Conservation (phyloP, 92 coral and sea anemone genomes). For the Epizoanthus rinbou region DNA sequence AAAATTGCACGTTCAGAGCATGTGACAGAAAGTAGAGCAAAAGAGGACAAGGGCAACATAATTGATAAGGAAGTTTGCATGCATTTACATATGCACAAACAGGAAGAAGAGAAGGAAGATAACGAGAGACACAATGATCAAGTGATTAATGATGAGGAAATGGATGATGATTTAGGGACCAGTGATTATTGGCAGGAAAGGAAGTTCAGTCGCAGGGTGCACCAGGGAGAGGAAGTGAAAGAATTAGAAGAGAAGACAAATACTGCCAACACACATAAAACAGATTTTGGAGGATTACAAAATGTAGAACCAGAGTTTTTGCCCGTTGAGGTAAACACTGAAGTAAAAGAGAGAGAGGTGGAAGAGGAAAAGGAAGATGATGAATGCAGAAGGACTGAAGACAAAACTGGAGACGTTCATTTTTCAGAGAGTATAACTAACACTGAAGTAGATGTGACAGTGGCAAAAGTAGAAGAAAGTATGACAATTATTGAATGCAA, state of each 20-base stretch:
- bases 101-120: constrained; percentile 15
- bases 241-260: background rate
- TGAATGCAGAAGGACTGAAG: background rate
- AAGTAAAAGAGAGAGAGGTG: constrained; percentile 7
- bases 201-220: background rate
- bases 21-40: background rate
- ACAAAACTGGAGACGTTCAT: background rate
- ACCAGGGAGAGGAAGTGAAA: background rate
- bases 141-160: background rate
- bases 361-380: background rate
- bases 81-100: constrained; percentile 8
- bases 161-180: background rate
- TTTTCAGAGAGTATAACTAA: background rate
- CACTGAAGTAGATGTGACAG: background rate
- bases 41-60: constrained; percentile 8
- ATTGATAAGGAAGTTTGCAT: constrained; percentile 13
- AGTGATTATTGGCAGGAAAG: constrained; percentile 20
- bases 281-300: constrained; percentile 1
- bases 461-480: background rate
- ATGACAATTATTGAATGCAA: background rate
- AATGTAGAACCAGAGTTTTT: background rate
- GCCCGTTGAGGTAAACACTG: background rate
- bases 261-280: background rate
- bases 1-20: constrained; percentile 30
- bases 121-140: background rate